These are phyloP conservation scores for Cheilosia impressa DNA, from an alignment of 2,888 invertebrate species.

Conservation along the genomic window DNA sequence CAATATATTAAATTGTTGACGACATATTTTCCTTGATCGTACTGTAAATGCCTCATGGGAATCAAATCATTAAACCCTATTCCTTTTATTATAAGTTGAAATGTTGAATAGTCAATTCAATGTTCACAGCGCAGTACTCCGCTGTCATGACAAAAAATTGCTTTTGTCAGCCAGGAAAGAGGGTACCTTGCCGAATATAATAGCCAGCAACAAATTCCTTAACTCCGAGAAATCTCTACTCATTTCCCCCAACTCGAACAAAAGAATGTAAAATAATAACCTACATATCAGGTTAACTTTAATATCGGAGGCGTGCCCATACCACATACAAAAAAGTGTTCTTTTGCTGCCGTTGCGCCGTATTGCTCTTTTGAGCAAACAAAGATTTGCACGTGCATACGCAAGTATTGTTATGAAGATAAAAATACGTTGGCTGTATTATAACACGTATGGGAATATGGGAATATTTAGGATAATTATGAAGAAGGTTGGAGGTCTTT, in stretches of 20 bases:
- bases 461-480: background rate
- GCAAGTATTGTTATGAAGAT: slow-evolving; percentile 47
- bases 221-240: slow-evolving; percentile 58
- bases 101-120: slow-evolving; percentile 67
- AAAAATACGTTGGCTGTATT: slow-evolving; percentile 20
- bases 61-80: slow-evolving; percentile 57
- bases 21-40: background rate
- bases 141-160: slow-evolving; percentile 51
- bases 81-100: slow-evolving; percentile 52
- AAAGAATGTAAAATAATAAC: slow-evolving; percentile 61
- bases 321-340: slow-evolving; percentile 55
- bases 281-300: slow-evolving; percentile 70
- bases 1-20: background rate
- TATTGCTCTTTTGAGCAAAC: slow-evolving; percentile 62
- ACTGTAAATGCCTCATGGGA: slow-evolving; percentile 41
- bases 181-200: slow-evolving; percentile 57
- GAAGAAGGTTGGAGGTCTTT: background rate
- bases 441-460: slow-evolving; percentile 37
- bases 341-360: slow-evolving; percentile 64
- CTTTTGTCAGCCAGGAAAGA: slow-evolving; percentile 47
- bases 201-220: slow-evolving; percentile 62
- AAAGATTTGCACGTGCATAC: slow-evolving; percentile 63
- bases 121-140: slow-evolving; percentile 35
- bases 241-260: slow-evolving; percentile 53
- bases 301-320: slow-evolving; percentile 63